A percentile compares a stretch with the other conserved stretches of the same genome.
phyloP scores from a whole-genome alignment of 2,113 vertebrate species.

The Rafetus swinhoei region DNA sequence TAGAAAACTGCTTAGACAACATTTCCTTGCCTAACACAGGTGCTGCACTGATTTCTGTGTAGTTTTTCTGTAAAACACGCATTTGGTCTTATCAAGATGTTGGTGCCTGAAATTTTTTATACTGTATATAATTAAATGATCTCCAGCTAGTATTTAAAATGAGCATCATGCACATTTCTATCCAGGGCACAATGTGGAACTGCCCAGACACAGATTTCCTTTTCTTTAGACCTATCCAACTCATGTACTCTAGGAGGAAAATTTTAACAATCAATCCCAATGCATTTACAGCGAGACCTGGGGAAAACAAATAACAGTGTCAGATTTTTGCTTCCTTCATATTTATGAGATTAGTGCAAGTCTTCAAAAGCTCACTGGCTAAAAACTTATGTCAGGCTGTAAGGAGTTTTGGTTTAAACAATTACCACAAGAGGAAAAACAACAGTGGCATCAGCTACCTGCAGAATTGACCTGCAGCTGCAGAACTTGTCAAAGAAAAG shows the following conservation, averaged over 20 bases:
- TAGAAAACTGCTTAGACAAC: background rate
- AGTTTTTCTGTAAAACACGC: background rate
- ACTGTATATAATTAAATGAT: background rate
- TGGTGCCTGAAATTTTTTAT: background rate
- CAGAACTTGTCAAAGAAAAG: slow-evolving; percentile 59
- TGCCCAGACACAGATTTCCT: fast-evolving
- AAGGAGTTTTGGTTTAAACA: slow-evolving; percentile 21
- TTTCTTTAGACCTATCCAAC: background rate
- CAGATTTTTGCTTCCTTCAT: slow-evolving; percentile 60
- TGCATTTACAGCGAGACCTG: slow-evolving; percentile 27
- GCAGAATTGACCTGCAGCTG: slow-evolving; percentile 37
- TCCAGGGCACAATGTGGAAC: background rate
- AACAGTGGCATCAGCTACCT: slow-evolving; percentile 56
- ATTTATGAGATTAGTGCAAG: slow-evolving; percentile 40
- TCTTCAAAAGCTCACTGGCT: slow-evolving; percentile 66
- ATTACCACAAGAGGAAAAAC: slow-evolving; percentile 20
- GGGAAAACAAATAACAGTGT: slow-evolving; percentile 11
- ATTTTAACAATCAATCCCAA: background rate
- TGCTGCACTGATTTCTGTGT: background rate
- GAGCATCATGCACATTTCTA: background rate
- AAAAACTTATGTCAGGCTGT: slow-evolving; percentile 31
- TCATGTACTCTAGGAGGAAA: background rate
- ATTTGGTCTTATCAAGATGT: background rate
- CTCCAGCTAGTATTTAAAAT: background rate
- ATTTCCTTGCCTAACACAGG: background rate